These are phyloP conservation scores for Orcinus orca DNA, from an alignment of 2,113 vertebrate genomes.

Conservation along the genomic window DNA sequence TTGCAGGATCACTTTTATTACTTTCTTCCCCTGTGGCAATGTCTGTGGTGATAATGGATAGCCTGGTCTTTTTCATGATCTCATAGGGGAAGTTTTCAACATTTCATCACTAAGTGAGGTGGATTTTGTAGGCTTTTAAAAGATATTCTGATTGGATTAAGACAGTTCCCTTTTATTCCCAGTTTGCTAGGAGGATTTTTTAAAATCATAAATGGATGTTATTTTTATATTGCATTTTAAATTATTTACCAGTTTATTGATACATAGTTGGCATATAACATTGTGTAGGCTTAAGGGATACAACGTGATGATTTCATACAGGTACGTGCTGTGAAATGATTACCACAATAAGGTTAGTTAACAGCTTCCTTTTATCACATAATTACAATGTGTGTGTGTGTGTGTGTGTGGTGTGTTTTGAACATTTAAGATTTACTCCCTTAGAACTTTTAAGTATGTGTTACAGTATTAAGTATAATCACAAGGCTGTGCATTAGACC, in stretches of 20 bases:
- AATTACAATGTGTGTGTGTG: background rate
- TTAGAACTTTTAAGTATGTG: background rate
- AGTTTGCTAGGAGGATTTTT: background rate
- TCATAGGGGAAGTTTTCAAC: constrained; percentile 82
- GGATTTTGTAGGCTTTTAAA: background rate
- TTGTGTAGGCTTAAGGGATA: background rate
- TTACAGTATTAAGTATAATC: background rate
- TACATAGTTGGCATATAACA: background rate
- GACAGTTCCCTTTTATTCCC: background rate
- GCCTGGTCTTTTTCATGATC: background rate
- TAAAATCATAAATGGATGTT: background rate
- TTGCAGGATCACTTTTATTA: background rate
- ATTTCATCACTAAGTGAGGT: background rate
- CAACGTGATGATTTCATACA: background rate
- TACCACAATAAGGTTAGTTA: background rate
- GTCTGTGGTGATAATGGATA: background rate
- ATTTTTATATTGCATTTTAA: background rate
- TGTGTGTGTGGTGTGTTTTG: background rate
- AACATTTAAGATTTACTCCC: background rate
- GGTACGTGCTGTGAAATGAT: background rate
- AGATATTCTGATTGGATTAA: background rate
- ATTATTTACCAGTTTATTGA: background rate
- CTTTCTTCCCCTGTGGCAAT: background rate
- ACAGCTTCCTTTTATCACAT: background rate
- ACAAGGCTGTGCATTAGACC: background rate